These are phyloP conservation scores for Gasterosteus nipponicus DNA, from an alignment of 2,113 vertebrate genomes.

Conservation along the genomic window DNA sequence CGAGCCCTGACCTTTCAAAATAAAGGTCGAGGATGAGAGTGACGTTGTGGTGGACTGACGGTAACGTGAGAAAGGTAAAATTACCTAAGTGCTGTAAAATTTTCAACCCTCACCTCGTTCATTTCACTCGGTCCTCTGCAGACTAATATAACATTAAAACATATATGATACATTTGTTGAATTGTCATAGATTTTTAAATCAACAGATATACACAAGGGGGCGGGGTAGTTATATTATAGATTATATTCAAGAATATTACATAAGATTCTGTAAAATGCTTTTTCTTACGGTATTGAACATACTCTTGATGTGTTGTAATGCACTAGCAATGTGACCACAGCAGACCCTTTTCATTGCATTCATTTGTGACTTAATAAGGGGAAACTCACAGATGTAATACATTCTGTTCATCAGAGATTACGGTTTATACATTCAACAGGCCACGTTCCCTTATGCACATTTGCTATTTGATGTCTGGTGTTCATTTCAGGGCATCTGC, in stretches of 20 bases:
- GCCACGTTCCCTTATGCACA: too few species aligned
- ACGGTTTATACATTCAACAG: not conserved
- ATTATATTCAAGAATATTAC: not conserved
- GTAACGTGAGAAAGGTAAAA: not conserved
- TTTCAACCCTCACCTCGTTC: not conserved
- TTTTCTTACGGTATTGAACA: not conserved
- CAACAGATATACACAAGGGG: not conserved
- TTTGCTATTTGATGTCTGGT: not conserved
- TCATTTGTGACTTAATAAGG: not conserved
- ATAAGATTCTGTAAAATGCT: not conserved
- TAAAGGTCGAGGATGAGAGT: slow-evolving; percentile 9
- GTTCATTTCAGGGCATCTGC: not conserved
- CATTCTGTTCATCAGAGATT: not conserved
- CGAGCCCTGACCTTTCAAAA: slow-evolving; percentile 29
- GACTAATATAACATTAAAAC: not conserved
- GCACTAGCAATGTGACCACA: not conserved
- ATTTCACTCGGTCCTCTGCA: not conserved
- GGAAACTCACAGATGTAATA: not conserved
- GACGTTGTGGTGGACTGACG: not conserved
- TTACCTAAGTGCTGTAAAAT: not conserved
- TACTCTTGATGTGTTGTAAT: not conserved
- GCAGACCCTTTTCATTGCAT: not conserved
- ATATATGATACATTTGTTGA: not conserved
- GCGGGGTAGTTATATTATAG: not conserved
- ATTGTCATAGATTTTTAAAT: not conserved